These are phyloP conservation scores for Volucella inanis DNA, from an alignment of 2,888 invertebrate species.

Conservation along the genomic window DNA sequence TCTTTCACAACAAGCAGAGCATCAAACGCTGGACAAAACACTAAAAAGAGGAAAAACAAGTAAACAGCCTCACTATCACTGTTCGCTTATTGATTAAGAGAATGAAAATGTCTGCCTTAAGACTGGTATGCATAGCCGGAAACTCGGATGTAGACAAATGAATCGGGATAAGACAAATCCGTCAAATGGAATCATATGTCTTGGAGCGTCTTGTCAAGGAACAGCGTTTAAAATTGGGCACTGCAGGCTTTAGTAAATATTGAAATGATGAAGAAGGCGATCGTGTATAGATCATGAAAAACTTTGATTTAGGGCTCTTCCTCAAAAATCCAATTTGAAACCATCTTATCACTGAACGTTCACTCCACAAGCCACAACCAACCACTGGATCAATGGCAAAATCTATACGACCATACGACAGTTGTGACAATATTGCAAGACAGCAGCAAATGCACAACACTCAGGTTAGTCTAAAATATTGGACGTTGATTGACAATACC, in stretches of 20 bases:
- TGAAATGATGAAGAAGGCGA: conserved; percentile 78
- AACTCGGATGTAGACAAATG: conserved; percentile 49
- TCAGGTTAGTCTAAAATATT: conserved; percentile 77
- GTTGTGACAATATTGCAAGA: conserved; percentile 89
- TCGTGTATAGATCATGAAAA: conserved; percentile 80
- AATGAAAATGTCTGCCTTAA: conserved; percentile 46
- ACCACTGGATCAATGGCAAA: neutral
- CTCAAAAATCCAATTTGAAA: conserved; percentile 70
- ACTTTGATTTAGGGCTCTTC: conserved; percentile 80
- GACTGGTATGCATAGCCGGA: conserved; percentile 47
- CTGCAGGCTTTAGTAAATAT: conserved; percentile 39
- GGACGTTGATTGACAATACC: conserved; percentile 80
- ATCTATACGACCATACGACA: conserved; percentile 83
- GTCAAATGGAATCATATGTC: conserved; percentile 57
- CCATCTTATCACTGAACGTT: neutral
- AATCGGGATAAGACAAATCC: conserved; percentile 50
- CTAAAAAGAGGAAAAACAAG: neutral
- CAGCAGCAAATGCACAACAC: conserved; percentile 27
- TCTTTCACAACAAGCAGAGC: neutral
- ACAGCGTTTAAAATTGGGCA: conserved; percentile 9
- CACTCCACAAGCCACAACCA: conserved; percentile 14
- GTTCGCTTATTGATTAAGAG: neutral
- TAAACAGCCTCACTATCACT: neutral
- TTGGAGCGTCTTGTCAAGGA: conserved; percentile 48
- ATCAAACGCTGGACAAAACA: neutral